Conservation (phyloP, 2,888 invertebrate species). For the Hydriomena furcata region DNA sequence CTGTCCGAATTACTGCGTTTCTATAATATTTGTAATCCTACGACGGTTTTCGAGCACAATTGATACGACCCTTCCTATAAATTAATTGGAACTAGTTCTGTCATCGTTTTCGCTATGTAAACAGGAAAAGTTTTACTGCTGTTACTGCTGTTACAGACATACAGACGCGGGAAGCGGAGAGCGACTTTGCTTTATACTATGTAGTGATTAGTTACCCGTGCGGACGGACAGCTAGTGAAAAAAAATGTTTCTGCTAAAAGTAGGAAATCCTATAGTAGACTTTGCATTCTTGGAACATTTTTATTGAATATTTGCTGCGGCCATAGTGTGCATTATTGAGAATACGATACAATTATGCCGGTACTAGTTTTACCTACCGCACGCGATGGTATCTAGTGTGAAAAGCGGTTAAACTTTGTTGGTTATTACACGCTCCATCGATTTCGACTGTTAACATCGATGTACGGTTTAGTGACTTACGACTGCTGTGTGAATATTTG, state of each 20-base stretch:
- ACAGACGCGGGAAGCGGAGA: no score
- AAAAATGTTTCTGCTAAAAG: no score
- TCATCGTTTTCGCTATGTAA: slow-evolving; percentile 51
- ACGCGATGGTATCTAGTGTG: slow-evolving; percentile 37
- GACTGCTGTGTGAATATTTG: slow-evolving; percentile 11
- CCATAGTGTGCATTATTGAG: slow-evolving; percentile 3
- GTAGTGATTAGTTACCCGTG: no score
- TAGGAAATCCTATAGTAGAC: no score
- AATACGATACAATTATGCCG: neutral
- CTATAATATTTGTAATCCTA: slow-evolving; percentile 76
- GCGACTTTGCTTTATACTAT: no score
- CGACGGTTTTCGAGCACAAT: slow-evolving; percentile 64
- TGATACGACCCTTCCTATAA: slow-evolving; percentile 55
- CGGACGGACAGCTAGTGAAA: no score
- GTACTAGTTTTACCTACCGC: slow-evolving; percentile 4
- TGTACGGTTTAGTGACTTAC: slow-evolving; percentile 30
- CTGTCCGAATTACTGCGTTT: slow-evolving; percentile 80
- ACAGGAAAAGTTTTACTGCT: slow-evolving; percentile 28
- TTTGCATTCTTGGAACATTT: no score
- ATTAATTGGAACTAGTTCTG: slow-evolving; percentile 67
- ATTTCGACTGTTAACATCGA: slow-evolving; percentile 39
- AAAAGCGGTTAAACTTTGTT: slow-evolving; percentile 44
- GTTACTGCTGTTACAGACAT: no score
- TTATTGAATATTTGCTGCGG: neutral
- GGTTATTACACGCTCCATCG: slow-evolving; percentile 42